Evolutionary conservation across 1,140 invertebrate species (phyloP).

Genomic region (Geopemphigus sp.): DNA sequence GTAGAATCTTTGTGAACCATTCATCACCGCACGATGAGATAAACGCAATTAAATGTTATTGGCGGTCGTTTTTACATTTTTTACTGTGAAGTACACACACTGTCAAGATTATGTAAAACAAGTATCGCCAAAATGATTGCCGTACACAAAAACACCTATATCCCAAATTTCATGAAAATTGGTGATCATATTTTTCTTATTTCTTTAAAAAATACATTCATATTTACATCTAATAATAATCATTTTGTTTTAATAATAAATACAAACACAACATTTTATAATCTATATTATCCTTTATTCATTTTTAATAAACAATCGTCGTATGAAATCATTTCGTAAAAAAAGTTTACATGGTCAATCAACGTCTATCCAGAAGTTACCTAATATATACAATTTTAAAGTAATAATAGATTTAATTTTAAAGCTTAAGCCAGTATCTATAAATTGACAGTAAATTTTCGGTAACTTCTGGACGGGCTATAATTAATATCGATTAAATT

Average conservation of each 20-base stretch:
- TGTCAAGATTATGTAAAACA: no score
- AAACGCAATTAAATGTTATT: no score
- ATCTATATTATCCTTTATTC: slow-evolving; percentile 12
- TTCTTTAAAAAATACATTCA: neutral
- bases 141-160: neutral
- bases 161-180: no score
- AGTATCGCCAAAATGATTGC: no score
- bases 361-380: slow-evolving; percentile 47
- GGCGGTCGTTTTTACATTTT: no score
- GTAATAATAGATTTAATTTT: slow-evolving; percentile 2
- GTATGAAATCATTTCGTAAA: neutral
- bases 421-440: neutral
- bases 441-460: slow-evolving; percentile 5
- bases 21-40: no score
- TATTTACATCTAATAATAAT: no score
- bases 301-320: slow-evolving; percentile 20
- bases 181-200: neutral
- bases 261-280: neutral
- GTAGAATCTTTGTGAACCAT: no score
- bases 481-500: slow-evolving; percentile 22
- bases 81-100: no score
- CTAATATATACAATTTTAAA: slow-evolving; percentile 27
- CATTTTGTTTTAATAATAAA: neutral
- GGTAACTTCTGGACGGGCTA: slow-evolving; percentile 46
- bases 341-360: slow-evolving; percentile 5